A percentile compares a stretch with the other conserved stretches of the same genome.
Conservation (phyloP, 2,888 invertebrate genomes). For the Octodonta nipae region DNA sequence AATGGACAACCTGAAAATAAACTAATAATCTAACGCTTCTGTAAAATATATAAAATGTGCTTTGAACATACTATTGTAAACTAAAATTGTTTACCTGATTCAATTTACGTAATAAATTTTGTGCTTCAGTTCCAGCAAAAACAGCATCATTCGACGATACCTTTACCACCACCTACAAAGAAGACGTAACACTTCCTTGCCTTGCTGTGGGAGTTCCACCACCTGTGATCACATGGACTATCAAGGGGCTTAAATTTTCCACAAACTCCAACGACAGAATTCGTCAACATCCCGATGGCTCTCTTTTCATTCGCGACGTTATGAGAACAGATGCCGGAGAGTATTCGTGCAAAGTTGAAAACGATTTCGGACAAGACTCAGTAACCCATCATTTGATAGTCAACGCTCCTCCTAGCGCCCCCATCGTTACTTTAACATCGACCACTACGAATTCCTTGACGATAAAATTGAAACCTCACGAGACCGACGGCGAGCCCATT, state of each 20-base stretch:
- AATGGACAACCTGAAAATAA: no score
- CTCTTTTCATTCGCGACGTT: conserved; percentile 78
- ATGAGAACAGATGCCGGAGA: conserved; percentile 84
- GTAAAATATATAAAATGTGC: not conserved
- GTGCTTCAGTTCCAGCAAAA: conserved; percentile 68
- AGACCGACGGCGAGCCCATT: conserved; percentile 72
- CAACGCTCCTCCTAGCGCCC: conserved; percentile 64
- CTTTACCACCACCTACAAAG: conserved; percentile 84
- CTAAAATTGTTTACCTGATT: conserved; percentile 3
- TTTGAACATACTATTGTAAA: not conserved
- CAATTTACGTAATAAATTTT: conserved; percentile 8
- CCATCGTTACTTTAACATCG: conserved; percentile 46
- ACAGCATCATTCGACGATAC: conserved; percentile 89
- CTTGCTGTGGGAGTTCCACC: conserved; percentile 83
- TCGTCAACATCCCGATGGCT: conserved; percentile 76
- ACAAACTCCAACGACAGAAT: conserved; percentile 70
- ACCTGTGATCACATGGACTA: conserved; percentile 81
- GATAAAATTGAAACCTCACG: conserved; percentile 57
- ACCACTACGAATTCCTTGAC: conserved; percentile 64
- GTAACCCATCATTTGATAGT: conserved; percentile 82
- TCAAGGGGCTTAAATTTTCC: conserved; percentile 65
- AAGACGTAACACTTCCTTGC: conserved; percentile 83
- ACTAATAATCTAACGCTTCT: no score
- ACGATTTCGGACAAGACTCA: conserved; percentile 82
- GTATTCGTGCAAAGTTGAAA: conserved; percentile 86